Percentiles rank a stretch among this genome's conserved stretches.
phyloP scores from a whole-genome alignment of 2,113 vertebrate species.

The Rynchops niger region DNA sequence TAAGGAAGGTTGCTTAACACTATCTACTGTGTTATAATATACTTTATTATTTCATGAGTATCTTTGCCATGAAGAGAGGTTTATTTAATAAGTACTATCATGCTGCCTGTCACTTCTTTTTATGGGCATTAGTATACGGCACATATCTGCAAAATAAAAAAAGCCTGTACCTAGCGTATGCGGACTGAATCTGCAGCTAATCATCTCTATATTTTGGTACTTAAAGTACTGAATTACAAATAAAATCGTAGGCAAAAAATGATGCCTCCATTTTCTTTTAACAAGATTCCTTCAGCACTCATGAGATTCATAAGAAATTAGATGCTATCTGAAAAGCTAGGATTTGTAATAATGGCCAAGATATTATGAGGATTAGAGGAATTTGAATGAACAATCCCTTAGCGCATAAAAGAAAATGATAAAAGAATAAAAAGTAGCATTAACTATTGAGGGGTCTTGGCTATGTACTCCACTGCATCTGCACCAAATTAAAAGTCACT shows the following conservation, averaged over 20 bases:
- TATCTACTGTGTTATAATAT: not conserved
- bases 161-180: not conserved
- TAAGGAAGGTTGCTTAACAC: not conserved
- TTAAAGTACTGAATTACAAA: slow-evolving; percentile 67
- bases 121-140: not conserved
- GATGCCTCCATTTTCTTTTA: slow-evolving; percentile 67
- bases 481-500: slow-evolving; percentile 53
- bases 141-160: not conserved
- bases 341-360: slow-evolving; percentile 73
- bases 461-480: not conserved
- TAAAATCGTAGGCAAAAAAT: slow-evolving; percentile 55
- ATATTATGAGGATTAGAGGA: slow-evolving; percentile 75
- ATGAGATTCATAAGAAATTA: slow-evolving; percentile 71
- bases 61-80: not conserved
- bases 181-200: not conserved
- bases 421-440: slow-evolving; percentile 64
- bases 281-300: slow-evolving; percentile 62
- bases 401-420: slow-evolving; percentile 71
- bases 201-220: not conserved
- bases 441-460: slow-evolving; percentile 47
- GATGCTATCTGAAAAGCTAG: slow-evolving; percentile 57
- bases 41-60: not conserved
- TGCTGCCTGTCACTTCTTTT: not conserved
- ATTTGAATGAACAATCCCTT: slow-evolving; percentile 74
- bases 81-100: not conserved